A percentile compares a stretch with the other conserved stretches of the same genome.
These are phyloP conservation scores for Mus caroli DNA, from an alignment of 2,797 vertebrate genomes.

Conservation along the genomic window DNA sequence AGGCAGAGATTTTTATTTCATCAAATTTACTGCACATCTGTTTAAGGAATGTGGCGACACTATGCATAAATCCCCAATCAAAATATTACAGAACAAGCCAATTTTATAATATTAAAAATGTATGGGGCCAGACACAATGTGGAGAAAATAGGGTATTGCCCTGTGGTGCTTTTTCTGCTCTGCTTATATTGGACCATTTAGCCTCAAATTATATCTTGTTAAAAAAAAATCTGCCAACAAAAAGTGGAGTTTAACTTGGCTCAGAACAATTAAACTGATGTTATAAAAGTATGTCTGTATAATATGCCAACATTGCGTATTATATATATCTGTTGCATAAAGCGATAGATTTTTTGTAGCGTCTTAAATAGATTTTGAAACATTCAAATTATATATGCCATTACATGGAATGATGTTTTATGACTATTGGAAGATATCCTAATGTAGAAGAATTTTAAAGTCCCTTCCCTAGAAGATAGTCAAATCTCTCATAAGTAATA, in stretches of 20 bases:
- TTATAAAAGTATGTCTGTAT: conserved; percentile 74
- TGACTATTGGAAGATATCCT: conserved; percentile 69
- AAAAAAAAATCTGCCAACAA: conserved; percentile 53
- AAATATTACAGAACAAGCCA: conserved; percentile 81
- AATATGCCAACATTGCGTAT: conserved; percentile 66
- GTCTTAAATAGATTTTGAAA: conserved; percentile 78
- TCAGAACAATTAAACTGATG: conserved; percentile 75
- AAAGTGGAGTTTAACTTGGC: conserved; percentile 66
- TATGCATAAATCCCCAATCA: conserved; percentile 80
- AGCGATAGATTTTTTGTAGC: conserved; percentile 69
- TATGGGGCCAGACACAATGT: conserved; percentile 75
- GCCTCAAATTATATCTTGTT: conserved; percentile 75
- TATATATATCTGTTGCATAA: conserved; percentile 29
- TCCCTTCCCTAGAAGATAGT: conserved; percentile 60
- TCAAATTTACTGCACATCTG: conserved; percentile 83
- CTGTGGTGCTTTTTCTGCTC: conserved; percentile 60
- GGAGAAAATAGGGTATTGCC: conserved; percentile 73
- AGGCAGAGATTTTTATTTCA: conserved; percentile 68
- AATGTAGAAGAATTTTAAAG: conserved; percentile 64
- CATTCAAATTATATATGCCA: conserved; percentile 73
- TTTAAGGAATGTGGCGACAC: conserved; percentile 79
- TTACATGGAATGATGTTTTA: conserved; percentile 75
- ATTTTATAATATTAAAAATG: conserved; percentile 84
- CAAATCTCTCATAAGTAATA: conserved; percentile 40
- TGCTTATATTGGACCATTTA: conserved; percentile 75